These are phyloP conservation scores for Sarcophaga bullata DNA, from an alignment of 1,140 invertebrate genomes.

Conservation along the genomic window DNA sequence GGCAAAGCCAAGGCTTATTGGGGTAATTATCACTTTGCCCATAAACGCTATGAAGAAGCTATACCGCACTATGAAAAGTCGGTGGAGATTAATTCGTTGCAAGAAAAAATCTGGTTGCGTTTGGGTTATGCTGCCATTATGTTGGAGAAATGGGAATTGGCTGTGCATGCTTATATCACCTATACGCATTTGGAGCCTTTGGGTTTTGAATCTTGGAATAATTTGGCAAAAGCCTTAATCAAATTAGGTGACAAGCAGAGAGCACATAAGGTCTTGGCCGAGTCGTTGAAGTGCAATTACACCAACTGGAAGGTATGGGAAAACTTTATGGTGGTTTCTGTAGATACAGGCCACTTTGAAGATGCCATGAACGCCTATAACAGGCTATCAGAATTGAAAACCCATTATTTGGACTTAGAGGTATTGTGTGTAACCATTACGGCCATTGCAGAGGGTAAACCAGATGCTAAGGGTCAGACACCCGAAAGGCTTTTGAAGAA, in stretches of 20 bases:
- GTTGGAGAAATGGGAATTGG: conserved; percentile 82
- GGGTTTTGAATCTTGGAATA: conserved; percentile 97
- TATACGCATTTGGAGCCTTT: conserved; percentile 89
- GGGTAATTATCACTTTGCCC: conserved; percentile 81
- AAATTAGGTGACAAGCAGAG: conserved; percentile 85
- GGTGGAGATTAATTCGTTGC: conserved; percentile 84
- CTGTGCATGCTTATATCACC: conserved; percentile 84
- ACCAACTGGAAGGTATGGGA: conserved; percentile 98
- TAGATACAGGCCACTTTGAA: conserved; percentile 78
- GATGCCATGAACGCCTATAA: conserved; percentile 87
- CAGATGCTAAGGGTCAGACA: conserved; percentile 66
- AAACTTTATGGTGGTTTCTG: conserved; percentile 87
- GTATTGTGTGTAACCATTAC: conserved; percentile 80
- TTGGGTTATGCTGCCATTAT: conserved; percentile 87
- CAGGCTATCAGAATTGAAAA: conserved; percentile 84
- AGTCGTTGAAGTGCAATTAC: conserved; percentile 93
- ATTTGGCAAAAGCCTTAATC: conserved; percentile 92
- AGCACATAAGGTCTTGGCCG: conserved; percentile 84
- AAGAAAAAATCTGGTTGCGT: conserved; percentile 85
- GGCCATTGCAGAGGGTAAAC: conserved; percentile 74
- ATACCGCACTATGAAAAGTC: conserved; percentile 84
- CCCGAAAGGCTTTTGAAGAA: conserved; percentile 69
- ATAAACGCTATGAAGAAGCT: conserved; percentile 79
- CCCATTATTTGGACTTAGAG: conserved; percentile 81
- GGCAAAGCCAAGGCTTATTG: conserved; percentile 88